Evolutionary conservation across 2,888 invertebrate species (phyloP).

Genomic region (Caenorhabditis sinica): DNA sequence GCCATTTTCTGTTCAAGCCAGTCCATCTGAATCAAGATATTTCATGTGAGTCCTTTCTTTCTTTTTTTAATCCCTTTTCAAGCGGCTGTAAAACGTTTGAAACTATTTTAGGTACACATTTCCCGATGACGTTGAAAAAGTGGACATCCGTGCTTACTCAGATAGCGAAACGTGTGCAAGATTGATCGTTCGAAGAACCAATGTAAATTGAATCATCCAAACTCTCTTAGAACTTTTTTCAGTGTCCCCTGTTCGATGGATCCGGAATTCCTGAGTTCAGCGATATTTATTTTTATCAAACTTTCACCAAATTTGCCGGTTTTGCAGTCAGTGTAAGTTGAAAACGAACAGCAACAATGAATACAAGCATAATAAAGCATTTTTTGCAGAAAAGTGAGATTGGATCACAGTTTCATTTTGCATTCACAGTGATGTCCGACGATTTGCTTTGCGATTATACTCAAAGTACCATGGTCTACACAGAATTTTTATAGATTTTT

Average conservation of each 20-base stretch:
- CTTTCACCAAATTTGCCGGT: constrained; percentile 15
- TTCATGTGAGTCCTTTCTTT: background rate
- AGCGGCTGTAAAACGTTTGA: no score
- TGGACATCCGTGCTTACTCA: background rate
- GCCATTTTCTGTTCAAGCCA: background rate
- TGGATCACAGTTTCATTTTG: constrained; percentile 8
- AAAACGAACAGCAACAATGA: no score
- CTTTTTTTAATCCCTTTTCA: no score
- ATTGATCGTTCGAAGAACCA: background rate
- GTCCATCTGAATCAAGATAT: background rate
- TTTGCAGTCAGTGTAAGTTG: constrained; percentile 18
- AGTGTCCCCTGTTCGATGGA: constrained; percentile 7
- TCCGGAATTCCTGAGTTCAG: background rate
- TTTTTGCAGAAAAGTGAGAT: constrained; percentile 9
- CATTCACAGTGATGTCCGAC: constrained; percentile 20
- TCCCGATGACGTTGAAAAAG: background rate
- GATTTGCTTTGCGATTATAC: constrained; percentile 5
- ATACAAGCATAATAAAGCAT: no score
- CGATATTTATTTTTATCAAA: constrained; percentile 2
- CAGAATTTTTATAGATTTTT: background rate
- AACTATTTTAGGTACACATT: constrained; percentile 1
- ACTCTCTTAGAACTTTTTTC: no score
- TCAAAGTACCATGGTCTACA: no score
- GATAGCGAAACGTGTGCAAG: background rate
- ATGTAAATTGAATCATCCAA: background rate